Conservation (phyloP, 2,888 invertebrate genomes). For the Trichogramma evanescens region DNA sequence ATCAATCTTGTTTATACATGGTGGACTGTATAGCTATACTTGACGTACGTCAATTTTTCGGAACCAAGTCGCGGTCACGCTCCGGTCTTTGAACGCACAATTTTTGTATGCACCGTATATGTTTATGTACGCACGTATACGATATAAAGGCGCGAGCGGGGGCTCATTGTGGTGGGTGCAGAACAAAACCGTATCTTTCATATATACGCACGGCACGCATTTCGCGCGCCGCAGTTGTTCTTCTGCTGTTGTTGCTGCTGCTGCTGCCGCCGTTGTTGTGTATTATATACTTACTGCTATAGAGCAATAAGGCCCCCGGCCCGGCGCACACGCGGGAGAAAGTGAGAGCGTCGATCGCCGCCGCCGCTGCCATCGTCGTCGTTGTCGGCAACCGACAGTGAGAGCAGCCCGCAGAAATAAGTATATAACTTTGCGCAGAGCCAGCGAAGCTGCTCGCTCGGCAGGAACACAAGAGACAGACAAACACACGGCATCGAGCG, state of each 20-base stretch:
- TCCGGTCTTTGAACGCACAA: too few relatives aligned
- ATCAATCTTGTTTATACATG: too few relatives aligned
- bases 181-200: conserved; percentile 20
- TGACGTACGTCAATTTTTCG: too few relatives aligned
- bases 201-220: neutral
- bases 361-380: conserved; percentile 2
- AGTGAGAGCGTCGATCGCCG: conserved; percentile 36
- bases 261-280: too few relatives aligned
- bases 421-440: too few relatives aligned
- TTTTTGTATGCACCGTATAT: too few relatives aligned
- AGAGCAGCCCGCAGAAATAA: neutral
- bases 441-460: neutral
- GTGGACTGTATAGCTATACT: too few relatives aligned
- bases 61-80: too few relatives aligned
- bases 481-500: too few relatives aligned
- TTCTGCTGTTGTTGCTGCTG: too few relatives aligned
- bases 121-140: too few relatives aligned
- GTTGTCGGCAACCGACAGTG: neutral
- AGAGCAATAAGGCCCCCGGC: conserved; percentile 44
- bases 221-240: neutral
- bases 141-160: conserved; percentile 15
- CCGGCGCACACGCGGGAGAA: conserved; percentile 32
- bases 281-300: conserved; percentile 37
- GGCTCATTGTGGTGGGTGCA: conserved; percentile 24
- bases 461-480: neutral